Percentiles rank a stretch among this genome's conserved stretches.
Evolutionary conservation across 2,888 invertebrate genomes (phyloP).

Genomic region (Stenodema calcarata): DNA sequence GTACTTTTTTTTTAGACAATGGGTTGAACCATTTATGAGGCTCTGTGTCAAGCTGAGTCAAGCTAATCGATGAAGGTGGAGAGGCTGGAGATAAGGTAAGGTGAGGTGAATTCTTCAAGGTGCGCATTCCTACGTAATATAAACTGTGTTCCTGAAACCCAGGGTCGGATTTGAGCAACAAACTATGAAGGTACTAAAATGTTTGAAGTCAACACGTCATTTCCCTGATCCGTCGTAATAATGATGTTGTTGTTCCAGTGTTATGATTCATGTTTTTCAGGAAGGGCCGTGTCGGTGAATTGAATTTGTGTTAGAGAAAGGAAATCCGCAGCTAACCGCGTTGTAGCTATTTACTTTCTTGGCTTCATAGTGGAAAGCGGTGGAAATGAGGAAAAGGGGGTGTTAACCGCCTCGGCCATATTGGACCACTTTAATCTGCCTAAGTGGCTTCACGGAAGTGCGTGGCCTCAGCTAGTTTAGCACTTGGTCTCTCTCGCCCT

Average conservation of each 20-base stretch:
- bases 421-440: conserved; percentile 49
- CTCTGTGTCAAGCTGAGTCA: no score
- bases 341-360: neutral
- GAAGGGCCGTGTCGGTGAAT: neutral
- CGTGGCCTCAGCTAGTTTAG: conserved; percentile 50
- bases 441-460: conserved; percentile 48
- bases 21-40: no score
- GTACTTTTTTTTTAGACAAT: no score
- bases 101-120: no score
- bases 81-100: no score
- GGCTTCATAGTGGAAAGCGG: neutral
- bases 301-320: neutral
- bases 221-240: neutral
- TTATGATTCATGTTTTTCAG: neutral
- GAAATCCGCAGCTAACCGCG: neutral
- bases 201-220: no score
- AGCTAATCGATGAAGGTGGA: no score
- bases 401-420: conserved; percentile 47
- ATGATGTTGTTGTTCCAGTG: neutral
- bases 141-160: no score
- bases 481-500: conserved; percentile 35
- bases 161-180: no score
- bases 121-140: no score
- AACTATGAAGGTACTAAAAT: no score
- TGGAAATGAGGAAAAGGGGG: neutral